Percentiles rank a stretch among this genome's conserved stretches.
Evolutionary conservation across 2,797 vertebrate genomes (phyloP).

Genomic region (Silurus lanzhouensis): DNA sequence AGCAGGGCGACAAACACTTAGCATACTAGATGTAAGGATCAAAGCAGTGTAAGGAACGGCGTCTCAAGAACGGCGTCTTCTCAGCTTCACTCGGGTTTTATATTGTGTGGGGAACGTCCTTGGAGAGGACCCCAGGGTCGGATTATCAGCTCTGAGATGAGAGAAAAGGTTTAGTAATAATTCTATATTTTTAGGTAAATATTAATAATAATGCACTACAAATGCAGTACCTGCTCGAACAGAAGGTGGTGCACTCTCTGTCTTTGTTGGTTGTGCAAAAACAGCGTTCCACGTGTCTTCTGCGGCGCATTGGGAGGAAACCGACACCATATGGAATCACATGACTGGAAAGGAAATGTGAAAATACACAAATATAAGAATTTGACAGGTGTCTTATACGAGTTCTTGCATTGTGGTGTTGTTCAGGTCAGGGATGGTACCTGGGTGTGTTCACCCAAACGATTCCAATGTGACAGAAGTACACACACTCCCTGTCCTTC

Average conservation of each 20-base stretch:
- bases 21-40: too few species aligned
- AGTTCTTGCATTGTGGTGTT: not conserved
- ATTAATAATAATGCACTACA: not conserved
- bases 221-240: slow-evolving; percentile 27
- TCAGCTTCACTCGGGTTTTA: slow-evolving; percentile 24
- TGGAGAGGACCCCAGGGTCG: not conserved
- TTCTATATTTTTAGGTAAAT: not conserved
- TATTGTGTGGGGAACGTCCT: slow-evolving; percentile 36
- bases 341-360: slow-evolving; percentile 49
- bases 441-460: slow-evolving; percentile 81
- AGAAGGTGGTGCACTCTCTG: slow-evolving; percentile 54
- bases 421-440: slow-evolving; percentile 54
- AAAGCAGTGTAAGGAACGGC: too few species aligned
- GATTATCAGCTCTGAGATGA: slow-evolving; percentile 37
- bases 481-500: slow-evolving; percentile 81
- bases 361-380: not conserved
- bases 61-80: not conserved
- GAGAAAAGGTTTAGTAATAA: too few species aligned
- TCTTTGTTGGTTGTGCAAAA: slow-evolving; percentile 51
- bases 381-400: not conserved
- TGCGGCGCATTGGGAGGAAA: slow-evolving; percentile 49
- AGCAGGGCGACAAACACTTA: not conserved
- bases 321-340: slow-evolving; percentile 62
- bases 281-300: slow-evolving; percentile 55
- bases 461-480: slow-evolving; percentile 83